These are phyloP conservation scores for Anoplolepis gracilipes DNA, from an alignment of 1,140 invertebrate species.

Conservation along the genomic window DNA sequence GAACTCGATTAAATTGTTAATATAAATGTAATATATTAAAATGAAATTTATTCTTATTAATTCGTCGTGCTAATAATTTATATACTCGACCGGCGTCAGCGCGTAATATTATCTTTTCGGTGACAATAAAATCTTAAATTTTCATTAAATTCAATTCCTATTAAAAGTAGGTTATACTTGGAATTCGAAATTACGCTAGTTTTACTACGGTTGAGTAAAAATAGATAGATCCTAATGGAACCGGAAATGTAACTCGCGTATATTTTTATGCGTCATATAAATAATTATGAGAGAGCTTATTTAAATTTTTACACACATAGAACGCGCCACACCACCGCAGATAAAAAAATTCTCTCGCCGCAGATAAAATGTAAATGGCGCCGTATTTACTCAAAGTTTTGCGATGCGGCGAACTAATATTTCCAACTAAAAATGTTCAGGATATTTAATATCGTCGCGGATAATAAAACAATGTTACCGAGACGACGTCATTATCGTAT, in stretches of 20 bases:
- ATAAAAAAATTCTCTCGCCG: slow-evolving; percentile 48
- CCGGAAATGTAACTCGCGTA: slow-evolving; percentile 18
- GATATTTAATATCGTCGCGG: slow-evolving; percentile 34
- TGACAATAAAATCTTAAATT: not conserved
- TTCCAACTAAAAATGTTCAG: slow-evolving; percentile 23
- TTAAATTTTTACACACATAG: slow-evolving; percentile 48
- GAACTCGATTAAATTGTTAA: not conserved
- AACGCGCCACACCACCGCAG: not conserved
- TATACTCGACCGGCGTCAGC: too few species aligned
- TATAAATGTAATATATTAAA: not conserved
- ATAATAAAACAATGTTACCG: not conserved
- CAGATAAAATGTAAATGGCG: slow-evolving; percentile 60
- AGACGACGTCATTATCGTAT: not conserved
- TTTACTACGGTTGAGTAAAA: not conserved
- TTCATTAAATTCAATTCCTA: too few species aligned
- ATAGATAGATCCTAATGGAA: slow-evolving; percentile 40
- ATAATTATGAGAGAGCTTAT: slow-evolving; percentile 46
- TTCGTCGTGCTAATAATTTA: not conserved
- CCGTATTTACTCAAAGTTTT: slow-evolving; percentile 46
- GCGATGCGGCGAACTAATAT: not conserved
- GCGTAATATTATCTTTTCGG: not conserved
- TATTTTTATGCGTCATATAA: not conserved
- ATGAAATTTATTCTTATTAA: not conserved
- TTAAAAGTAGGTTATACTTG: not conserved
- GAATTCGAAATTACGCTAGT: slow-evolving; percentile 9